These are phyloP conservation scores for Oncorhynchus kisutch DNA, from an alignment of 2,113 vertebrate genomes.

Conservation along the genomic window DNA sequence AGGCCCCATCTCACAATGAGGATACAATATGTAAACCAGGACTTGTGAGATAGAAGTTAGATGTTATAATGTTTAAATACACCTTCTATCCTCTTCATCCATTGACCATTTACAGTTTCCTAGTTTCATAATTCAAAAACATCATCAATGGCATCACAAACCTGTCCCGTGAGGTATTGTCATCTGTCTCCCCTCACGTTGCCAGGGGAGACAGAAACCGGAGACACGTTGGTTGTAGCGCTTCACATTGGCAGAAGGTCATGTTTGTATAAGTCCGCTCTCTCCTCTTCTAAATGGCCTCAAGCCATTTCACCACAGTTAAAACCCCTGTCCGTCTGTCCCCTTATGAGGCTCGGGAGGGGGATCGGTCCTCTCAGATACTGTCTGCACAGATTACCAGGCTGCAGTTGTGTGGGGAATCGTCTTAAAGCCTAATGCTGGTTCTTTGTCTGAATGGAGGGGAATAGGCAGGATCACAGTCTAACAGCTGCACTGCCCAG, in stretches of 20 bases:
- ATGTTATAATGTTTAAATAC: too few relatives aligned
- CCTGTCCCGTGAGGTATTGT: not conserved
- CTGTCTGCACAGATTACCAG: slow-evolving; percentile 8
- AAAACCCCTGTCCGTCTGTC: not conserved
- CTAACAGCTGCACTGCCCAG: slow-evolving; percentile 1
- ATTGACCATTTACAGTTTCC: too few relatives aligned
- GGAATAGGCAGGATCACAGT: not conserved
- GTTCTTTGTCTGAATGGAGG: not conserved
- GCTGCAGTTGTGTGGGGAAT: not conserved
- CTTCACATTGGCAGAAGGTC: not conserved
- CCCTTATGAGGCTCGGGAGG: not conserved
- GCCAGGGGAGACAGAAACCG: not conserved
- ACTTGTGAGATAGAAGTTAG: not conserved
- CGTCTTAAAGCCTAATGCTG: not conserved
- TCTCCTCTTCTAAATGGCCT: not conserved
- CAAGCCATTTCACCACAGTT: not conserved
- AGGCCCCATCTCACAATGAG: slow-evolving; percentile 57
- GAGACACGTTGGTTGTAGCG: not conserved
- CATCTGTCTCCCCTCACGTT: too few relatives aligned
- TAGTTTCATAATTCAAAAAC: too few relatives aligned
- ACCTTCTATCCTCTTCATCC: not conserved
- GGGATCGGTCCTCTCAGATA: not conserved
- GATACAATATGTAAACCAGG: slow-evolving; percentile 1
- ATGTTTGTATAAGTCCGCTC: not conserved
- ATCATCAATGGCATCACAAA: too few relatives aligned